Conservation (phyloP, 2,113 vertebrate species). For the Polypterus senegalus region DNA sequence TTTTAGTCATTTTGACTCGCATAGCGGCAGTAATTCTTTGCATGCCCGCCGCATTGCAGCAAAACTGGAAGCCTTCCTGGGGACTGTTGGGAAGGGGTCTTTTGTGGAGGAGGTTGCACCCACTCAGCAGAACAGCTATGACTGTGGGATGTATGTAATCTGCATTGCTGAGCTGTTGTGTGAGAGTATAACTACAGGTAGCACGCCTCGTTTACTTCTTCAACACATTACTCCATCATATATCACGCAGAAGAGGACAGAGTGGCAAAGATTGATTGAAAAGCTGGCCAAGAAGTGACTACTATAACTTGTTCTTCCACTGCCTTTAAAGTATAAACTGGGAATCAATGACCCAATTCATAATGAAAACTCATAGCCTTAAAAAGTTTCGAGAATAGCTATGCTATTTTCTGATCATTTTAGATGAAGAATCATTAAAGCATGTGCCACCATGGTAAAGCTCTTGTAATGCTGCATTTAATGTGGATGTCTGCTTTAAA, state of each 20-base stretch:
- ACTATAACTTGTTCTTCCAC: too few species aligned
- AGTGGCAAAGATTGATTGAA: conserved; percentile 73
- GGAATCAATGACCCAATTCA: too few species aligned
- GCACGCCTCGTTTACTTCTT: conserved; percentile 38
- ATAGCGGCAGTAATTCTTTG: conserved; percentile 64
- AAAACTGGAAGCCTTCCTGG: conserved; percentile 70
- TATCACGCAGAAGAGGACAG: conserved; percentile 71
- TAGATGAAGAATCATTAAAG: too few species aligned
- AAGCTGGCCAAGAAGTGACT: conserved; percentile 61
- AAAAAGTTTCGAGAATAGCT: too few species aligned
- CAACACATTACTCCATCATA: conserved; percentile 75
- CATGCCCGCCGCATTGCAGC: conserved; percentile 72
- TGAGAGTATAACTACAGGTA: conserved; percentile 41
- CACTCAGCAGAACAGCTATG: conserved; percentile 88
- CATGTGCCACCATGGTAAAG: too few species aligned
- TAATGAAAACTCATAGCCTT: too few species aligned
- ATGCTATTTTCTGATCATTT: too few species aligned
- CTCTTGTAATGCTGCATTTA: too few species aligned
- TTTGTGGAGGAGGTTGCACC: conserved; percentile 78
- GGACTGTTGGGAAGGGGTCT: conserved; percentile 38
- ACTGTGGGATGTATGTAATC: conserved; percentile 97
- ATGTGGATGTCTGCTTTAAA: too few species aligned
- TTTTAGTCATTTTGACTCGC: conserved; percentile 88
- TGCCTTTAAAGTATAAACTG: too few species aligned
- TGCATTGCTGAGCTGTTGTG: conserved; percentile 79